A percentile compares a stretch with the other conserved stretches of the same genome.
These are phyloP conservation scores for Hippoglossus stenolepis DNA, from an alignment of 2,113 vertebrate species.

Conservation along the genomic window DNA sequence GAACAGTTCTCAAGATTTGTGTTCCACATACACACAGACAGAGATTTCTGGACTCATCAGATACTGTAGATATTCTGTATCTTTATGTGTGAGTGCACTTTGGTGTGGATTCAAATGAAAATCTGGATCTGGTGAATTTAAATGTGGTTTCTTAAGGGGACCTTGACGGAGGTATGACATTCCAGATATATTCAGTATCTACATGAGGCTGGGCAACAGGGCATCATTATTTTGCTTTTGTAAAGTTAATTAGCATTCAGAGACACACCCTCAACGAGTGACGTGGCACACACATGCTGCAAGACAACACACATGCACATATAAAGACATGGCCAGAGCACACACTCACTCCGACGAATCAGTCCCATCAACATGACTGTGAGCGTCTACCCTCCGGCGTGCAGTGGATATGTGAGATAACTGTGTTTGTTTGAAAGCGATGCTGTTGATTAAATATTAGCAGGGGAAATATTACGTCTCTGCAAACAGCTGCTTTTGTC, in stretches of 20 bases:
- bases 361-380: conserved; percentile 25
- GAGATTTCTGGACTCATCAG: too few species aligned
- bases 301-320: background rate
- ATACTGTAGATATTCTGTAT: too few species aligned
- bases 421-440: conserved; percentile 57
- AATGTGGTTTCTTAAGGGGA: too few species aligned
- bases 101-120: too few species aligned
- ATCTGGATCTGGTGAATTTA: too few species aligned
- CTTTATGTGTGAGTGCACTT: too few species aligned
- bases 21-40: too few species aligned
- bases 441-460: conserved; percentile 73
- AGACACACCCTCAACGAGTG: background rate
- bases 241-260: background rate
- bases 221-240: conserved; percentile 1
- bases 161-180: too few species aligned
- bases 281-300: background rate
- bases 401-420: conserved; percentile 44
- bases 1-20: too few species aligned
- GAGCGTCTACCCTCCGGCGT: conserved; percentile 36
- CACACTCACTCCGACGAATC: background rate
- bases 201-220: background rate
- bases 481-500: conserved; percentile 45
- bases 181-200: background rate
- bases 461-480: conserved; percentile 44
- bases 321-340: background rate